Conservation (phyloP, 2,888 invertebrate species). For the Pegoplata infirma region DNA sequence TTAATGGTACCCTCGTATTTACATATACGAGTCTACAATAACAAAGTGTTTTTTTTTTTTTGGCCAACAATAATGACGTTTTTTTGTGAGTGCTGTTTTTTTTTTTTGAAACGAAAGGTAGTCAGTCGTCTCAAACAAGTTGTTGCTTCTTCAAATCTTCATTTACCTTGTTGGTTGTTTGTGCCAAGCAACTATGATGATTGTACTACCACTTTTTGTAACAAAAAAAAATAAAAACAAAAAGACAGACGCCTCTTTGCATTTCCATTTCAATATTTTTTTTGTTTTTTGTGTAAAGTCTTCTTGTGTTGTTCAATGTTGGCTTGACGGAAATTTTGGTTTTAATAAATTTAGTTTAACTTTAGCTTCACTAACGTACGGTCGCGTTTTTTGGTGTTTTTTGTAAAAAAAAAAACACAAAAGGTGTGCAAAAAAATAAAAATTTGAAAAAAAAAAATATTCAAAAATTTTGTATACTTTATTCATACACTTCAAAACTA, state of each 20-base stretch:
- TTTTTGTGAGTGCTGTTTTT: neutral
- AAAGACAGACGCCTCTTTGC: slow-evolving; percentile 14
- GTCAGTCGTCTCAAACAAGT: slow-evolving; percentile 52
- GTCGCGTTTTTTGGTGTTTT: slow-evolving; percentile 67
- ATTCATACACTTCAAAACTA: neutral
- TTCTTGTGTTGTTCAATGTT: slow-evolving; percentile 39
- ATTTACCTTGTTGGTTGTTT: slow-evolving; percentile 20
- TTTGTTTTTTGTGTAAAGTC: slow-evolving; percentile 4
- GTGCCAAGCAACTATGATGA: slow-evolving; percentile 34
- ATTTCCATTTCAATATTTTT: slow-evolving; percentile 12
- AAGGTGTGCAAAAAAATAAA: slow-evolving; percentile 52
- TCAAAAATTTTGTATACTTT: slow-evolving; percentile 8
- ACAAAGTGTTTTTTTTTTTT: neutral
- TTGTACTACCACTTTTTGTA: neutral
- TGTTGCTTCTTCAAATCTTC: slow-evolving; percentile 58
- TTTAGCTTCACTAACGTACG: slow-evolving; percentile 70
- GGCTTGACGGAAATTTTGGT: slow-evolving; percentile 67
- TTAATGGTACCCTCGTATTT: too few species aligned
- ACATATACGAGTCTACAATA: neutral
- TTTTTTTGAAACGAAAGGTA: slow-evolving; percentile 37
- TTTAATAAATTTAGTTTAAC: slow-evolving; percentile 72
- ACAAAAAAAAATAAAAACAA: neutral
- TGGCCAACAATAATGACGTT: slow-evolving; percentile 21
- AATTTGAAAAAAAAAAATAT: neutral
- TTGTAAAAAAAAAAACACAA: slow-evolving; percentile 16